Conservation (phyloP, 1,140 invertebrate species). For the Drosophila azteca region DNA sequence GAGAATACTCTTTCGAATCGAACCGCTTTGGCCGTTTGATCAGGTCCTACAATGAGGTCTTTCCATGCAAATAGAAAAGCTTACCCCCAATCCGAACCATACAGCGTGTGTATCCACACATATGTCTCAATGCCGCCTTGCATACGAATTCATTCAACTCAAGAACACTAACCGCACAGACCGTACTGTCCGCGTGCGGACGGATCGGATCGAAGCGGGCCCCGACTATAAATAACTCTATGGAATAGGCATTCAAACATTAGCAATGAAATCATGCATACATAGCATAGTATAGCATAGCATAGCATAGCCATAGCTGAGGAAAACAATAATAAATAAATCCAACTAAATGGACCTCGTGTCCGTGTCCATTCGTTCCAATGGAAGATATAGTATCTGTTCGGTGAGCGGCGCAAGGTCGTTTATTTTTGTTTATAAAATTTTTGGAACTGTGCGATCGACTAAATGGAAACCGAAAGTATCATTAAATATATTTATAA, state of each 20-base stretch:
- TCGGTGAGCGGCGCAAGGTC: slow-evolving; percentile 57
- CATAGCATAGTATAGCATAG: background rate
- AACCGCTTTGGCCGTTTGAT: too few species aligned
- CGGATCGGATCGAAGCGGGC: background rate
- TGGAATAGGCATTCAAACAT: slow-evolving; percentile 55
- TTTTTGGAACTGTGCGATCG: slow-evolving; percentile 25
- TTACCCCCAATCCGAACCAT: background rate
- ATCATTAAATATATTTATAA: slow-evolving; percentile 4
- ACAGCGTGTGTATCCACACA: slow-evolving; percentile 15
- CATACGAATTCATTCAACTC: slow-evolving; percentile 69
- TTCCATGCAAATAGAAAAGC: background rate
- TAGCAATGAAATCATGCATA: slow-evolving; percentile 59
- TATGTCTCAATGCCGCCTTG: slow-evolving; percentile 57
- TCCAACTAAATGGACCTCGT: slow-evolving; percentile 29
- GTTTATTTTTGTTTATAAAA: slow-evolving; percentile 65
- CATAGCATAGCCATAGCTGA: slow-evolving; percentile 23
- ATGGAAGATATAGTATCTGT: slow-evolving; percentile 33
- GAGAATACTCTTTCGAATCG: too few species aligned
- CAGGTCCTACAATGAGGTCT: too few species aligned
- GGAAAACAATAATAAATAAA: slow-evolving; percentile 35
- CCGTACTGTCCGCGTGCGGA: slow-evolving; percentile 37
- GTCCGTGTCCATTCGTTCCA: slow-evolving; percentile 3
- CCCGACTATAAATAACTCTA: slow-evolving; percentile 59
- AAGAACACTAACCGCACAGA: slow-evolving; percentile 34
- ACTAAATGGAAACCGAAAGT: slow-evolving; percentile 12